Conservation (phyloP, 2,113 vertebrate genomes). For the Zosterops hypoxanthus region DNA sequence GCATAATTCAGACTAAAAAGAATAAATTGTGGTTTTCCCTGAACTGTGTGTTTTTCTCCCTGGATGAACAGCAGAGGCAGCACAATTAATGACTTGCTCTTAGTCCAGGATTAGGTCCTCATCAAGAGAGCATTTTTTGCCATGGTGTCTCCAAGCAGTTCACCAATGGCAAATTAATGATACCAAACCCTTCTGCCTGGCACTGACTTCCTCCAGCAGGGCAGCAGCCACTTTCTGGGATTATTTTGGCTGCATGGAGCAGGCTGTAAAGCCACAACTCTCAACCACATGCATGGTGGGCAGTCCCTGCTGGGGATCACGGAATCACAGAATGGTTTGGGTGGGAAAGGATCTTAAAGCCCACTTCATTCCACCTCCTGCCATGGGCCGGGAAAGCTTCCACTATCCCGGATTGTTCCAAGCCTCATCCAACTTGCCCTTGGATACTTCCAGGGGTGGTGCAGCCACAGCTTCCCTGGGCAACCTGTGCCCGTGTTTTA, state of each 20-base stretch:
- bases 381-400: neutral
- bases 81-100: fast-evolving
- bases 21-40: neutral
- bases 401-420: neutral
- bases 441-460: neutral
- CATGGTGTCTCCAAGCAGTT: neutral
- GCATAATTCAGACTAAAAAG: neutral
- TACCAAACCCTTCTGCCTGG: neutral
- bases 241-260: fast-evolving
- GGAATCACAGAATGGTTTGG: neutral
- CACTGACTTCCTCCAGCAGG: too few species aligned
- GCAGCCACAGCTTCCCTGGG: neutral
- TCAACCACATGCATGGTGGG: fast-evolving
- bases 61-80: neutral
- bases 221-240: neutral
- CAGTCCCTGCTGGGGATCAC: neutral
- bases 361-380: neutral
- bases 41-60: fast-evolving
- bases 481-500: neutral
- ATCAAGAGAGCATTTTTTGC: neutral
- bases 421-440: fast-evolving
- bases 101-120: fast-evolving
- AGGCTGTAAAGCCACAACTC: neutral
- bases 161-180: fast-evolving
- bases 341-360: neutral